Percentiles rank a stretch among this genome's conserved stretches.
Evolutionary conservation across 2,888 invertebrate species (phyloP).

Genomic region (Cataglyphis livida): DNA sequence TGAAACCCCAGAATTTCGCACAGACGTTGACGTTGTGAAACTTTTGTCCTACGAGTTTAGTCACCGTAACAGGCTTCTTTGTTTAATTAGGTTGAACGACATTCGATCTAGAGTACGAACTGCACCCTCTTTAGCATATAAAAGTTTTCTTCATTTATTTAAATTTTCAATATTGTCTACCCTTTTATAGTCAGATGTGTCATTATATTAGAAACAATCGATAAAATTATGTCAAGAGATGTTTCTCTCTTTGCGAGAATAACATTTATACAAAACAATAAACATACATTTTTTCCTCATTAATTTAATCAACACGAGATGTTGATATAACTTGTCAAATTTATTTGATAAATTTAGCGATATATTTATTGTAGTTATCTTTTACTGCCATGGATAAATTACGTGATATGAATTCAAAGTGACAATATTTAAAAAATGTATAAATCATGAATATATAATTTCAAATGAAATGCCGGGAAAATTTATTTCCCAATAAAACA

Average conservation of each 20-base stretch:
- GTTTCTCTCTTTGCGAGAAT: neutral
- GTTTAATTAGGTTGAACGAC: slow-evolving; percentile 33
- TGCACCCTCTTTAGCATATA: neutral
- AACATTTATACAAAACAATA: neutral
- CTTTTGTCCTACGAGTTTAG: neutral
- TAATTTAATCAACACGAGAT: neutral
- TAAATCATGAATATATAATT: neutral
- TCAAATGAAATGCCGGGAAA: neutral
- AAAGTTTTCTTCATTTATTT: slow-evolving; percentile 14
- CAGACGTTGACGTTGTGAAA: neutral
- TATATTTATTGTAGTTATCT: neutral
- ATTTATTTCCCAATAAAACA: neutral
- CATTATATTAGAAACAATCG: neutral
- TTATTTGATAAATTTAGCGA: neutral
- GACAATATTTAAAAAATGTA: neutral
- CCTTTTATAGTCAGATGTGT: neutral
- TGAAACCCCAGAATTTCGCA: neutral
- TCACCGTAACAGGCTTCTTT: slow-evolving; percentile 24
- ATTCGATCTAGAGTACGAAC: slow-evolving; percentile 14
- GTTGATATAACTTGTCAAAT: neutral
- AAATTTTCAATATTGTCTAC: neutral
- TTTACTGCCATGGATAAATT: neutral
- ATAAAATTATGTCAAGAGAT: neutral
- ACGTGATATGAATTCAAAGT: neutral
- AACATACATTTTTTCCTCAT: slow-evolving; percentile 8